Evolutionary conservation across 2,888 invertebrate species (phyloP).

Genomic region (Cataglyphis cursor): DNA sequence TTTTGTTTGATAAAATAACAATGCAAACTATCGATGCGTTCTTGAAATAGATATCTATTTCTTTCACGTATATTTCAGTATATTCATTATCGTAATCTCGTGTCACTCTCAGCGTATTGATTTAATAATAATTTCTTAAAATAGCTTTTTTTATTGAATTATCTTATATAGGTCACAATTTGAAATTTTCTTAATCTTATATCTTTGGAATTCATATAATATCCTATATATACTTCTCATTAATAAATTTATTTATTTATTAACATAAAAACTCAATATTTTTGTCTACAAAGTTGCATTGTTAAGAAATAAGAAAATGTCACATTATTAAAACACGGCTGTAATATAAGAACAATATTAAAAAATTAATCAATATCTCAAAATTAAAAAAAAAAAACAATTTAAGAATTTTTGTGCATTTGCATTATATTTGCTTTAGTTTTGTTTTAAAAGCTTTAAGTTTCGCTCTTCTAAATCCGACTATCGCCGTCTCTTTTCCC

Average conservation of each 20-base stretch:
- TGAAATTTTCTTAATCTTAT: neutral
- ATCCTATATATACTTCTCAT: neutral
- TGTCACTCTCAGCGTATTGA: conserved; percentile 22
- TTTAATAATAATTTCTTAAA: neutral
- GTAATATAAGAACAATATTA: neutral
- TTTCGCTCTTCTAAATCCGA: conserved; percentile 5
- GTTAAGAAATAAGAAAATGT: neutral
- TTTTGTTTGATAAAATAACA: conserved; percentile 2
- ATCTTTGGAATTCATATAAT: neutral
- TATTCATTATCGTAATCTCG: neutral
- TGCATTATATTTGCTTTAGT: neutral
- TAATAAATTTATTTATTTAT: neutral
- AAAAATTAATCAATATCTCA: neutral
- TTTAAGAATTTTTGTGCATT: neutral
- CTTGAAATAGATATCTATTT: conserved; percentile 23
- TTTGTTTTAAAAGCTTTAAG: conserved; percentile 24
- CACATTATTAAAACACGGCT: neutral
- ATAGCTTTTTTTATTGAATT: neutral
- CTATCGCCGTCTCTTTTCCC: conserved; percentile 37
- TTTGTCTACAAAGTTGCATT: neutral
- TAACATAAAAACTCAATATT: neutral
- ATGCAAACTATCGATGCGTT: neutral
- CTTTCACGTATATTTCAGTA: neutral
- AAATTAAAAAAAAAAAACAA: neutral
- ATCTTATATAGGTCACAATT: neutral